A percentile compares a stretch with the other conserved stretches of the same genome.
phyloP scores from a whole-genome alignment of 2,888 invertebrate genomes.

The Terebella lapidaria region DNA sequence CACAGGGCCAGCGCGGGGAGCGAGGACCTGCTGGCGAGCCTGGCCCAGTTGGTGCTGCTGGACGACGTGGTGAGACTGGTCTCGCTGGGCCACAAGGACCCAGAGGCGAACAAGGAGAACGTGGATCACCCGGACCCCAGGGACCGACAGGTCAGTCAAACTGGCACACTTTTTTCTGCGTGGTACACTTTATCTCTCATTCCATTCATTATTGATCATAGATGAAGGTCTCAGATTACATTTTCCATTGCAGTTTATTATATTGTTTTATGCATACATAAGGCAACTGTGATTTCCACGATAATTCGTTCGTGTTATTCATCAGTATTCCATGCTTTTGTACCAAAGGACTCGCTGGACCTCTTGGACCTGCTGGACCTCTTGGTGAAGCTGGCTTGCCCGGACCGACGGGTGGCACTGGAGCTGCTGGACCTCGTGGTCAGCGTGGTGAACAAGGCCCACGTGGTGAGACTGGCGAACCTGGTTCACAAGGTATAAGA shows the following conservation, averaged over 20 bases:
- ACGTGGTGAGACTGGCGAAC: constrained; percentile 42
- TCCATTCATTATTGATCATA: too few species aligned
- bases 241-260: too few species aligned
- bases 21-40: constrained; percentile 1
- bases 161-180: too few species aligned
- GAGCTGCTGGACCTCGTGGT: constrained; percentile 17
- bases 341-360: constrained; percentile 6
- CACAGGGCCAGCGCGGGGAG: background rate
- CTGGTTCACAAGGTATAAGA: constrained; percentile 17
- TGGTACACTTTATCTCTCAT: too few species aligned
- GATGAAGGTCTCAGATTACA: too few species aligned
- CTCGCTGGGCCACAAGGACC: constrained; percentile 10
- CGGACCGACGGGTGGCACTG: constrained; percentile 41
- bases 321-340: too few species aligned
- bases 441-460: constrained; percentile 59
- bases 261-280: too few species aligned
- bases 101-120: constrained; percentile 14
- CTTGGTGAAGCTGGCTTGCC: constrained; percentile 3
- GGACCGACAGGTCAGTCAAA: background rate
- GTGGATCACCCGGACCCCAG: constrained; percentile 9
- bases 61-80: constrained; percentile 19
- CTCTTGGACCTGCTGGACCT: constrained; percentile 6
- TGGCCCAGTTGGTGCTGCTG: constrained; percentile 8
- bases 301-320: too few species aligned
- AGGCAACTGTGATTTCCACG: background rate